phyloP scores from a whole-genome alignment of 2,113 vertebrate genomes.

The Sisor rabdophorus region DNA sequence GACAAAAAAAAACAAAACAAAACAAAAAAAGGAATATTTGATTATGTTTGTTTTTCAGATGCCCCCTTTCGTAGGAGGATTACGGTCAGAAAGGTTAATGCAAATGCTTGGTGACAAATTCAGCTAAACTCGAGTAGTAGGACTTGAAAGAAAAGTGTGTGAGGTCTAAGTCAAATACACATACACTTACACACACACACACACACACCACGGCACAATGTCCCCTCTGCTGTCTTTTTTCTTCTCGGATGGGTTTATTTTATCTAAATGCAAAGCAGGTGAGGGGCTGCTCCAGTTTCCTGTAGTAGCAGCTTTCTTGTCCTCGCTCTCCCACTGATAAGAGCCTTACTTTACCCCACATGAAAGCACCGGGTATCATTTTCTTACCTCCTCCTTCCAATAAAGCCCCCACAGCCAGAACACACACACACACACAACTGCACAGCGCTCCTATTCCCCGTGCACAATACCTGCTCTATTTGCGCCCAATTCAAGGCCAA shows the following conservation, averaged over 20 bases:
- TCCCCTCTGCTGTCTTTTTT: conserved; percentile 56
- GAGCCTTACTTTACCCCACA: conserved; percentile 77
- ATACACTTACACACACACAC: conserved; percentile 49
- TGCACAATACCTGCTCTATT: conserved; percentile 90
- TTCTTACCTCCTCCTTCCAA: conserved; percentile 75
- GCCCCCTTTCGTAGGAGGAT: not conserved
- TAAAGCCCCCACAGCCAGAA: conserved; percentile 70
- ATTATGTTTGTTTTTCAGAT: not conserved
- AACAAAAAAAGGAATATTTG: not conserved
- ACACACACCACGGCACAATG: conserved; percentile 62
- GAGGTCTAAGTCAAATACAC: conserved; percentile 59
- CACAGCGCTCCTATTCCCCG: conserved; percentile 53
- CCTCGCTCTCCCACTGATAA: conserved; percentile 78
- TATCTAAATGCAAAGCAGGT: conserved; percentile 81
- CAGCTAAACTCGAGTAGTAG: conserved; percentile 12
- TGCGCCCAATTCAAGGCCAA: conserved; percentile 83
- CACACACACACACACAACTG: conserved; percentile 43
- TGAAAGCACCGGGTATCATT: conserved; percentile 82
- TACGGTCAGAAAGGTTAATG: not conserved
- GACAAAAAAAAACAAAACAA: not conserved
- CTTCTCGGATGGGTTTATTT: conserved; percentile 69
- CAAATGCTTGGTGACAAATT: conserved; percentile 13
- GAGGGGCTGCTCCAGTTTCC: conserved; percentile 75
- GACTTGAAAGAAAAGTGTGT: conserved; percentile 41
- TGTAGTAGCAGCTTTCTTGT: conserved; percentile 76